These are phyloP conservation scores for Rhingia rostrata DNA, from an alignment of 2,888 invertebrate genomes.

Conservation along the genomic window DNA sequence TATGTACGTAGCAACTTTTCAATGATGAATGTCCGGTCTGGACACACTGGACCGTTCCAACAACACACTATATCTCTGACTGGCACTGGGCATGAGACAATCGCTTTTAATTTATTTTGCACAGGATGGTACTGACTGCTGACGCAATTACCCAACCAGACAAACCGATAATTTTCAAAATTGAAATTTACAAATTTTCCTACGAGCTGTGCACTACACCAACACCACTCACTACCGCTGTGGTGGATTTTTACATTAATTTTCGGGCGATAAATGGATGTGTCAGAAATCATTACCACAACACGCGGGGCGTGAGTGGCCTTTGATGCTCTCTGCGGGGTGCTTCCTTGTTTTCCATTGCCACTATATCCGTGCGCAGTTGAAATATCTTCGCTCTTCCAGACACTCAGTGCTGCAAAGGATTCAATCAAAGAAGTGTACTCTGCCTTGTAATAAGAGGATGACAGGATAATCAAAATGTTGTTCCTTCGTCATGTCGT, in stretches of 20 bases:
- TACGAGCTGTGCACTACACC: conserved; percentile 44
- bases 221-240: conserved; percentile 27
- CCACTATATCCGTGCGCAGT: conserved; percentile 32
- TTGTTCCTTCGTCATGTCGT: conserved; percentile 67
- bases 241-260: conserved; percentile 71
- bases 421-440: conserved; percentile 69
- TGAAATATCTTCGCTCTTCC: conserved; percentile 71
- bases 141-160: conserved; percentile 54
- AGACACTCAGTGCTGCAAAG: conserved; percentile 60
- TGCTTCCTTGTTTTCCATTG: conserved; percentile 37
- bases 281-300: conserved; percentile 73
- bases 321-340: conserved; percentile 69
- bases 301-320: conserved; percentile 53
- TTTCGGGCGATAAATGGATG: conserved; percentile 68
- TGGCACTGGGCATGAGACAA: conserved; percentile 59
- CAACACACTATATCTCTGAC: conserved; percentile 15
- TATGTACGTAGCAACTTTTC: conserved; percentile 17
- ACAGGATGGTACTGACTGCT: conserved; percentile 71
- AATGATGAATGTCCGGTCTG: conserved; percentile 42
- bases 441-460: conserved; percentile 69
- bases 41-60: conserved; percentile 21
- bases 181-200: conserved; percentile 66
- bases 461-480: conserved; percentile 73
- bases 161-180: conserved; percentile 55
- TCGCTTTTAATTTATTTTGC: conserved; percentile 71